phyloP scores from a whole-genome alignment of 2,797 vertebrate species.

The Danio kyathit region DNA sequence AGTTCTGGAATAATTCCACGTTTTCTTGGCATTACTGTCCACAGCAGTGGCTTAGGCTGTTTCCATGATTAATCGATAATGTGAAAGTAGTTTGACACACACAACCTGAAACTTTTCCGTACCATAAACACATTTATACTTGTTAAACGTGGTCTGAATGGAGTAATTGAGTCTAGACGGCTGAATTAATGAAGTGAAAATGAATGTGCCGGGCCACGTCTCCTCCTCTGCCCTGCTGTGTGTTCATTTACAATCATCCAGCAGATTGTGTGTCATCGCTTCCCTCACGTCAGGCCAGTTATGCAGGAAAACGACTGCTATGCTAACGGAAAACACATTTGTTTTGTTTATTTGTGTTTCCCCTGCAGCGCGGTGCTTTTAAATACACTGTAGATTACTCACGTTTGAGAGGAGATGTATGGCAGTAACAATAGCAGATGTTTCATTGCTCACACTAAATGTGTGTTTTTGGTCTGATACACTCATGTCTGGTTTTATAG shows the following conservation, averaged over 20 bases:
- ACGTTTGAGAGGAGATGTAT: neutral
- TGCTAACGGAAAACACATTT: neutral
- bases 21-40: neutral
- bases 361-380: neutral
- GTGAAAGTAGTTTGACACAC: neutral
- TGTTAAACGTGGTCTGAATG: neutral
- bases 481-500: neutral
- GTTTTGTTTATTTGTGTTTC: neutral
- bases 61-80: neutral
- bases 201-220: neutral
- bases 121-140: neutral
- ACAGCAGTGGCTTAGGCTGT: neutral
- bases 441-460: neutral
- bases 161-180: neutral
- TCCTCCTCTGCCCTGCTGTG: neutral
- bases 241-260: neutral
- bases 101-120: neutral
- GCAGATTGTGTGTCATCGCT: neutral
- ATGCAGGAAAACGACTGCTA: neutral
- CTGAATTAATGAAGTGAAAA: constrained; percentile 17
- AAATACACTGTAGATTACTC: neutral
- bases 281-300: neutral
- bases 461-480: neutral
- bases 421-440: neutral
- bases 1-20: neutral